Percentiles rank a stretch among this genome's conserved stretches.
Conservation (phyloP, 2,888 invertebrate species). For the Ornithoptera alexandrae region DNA sequence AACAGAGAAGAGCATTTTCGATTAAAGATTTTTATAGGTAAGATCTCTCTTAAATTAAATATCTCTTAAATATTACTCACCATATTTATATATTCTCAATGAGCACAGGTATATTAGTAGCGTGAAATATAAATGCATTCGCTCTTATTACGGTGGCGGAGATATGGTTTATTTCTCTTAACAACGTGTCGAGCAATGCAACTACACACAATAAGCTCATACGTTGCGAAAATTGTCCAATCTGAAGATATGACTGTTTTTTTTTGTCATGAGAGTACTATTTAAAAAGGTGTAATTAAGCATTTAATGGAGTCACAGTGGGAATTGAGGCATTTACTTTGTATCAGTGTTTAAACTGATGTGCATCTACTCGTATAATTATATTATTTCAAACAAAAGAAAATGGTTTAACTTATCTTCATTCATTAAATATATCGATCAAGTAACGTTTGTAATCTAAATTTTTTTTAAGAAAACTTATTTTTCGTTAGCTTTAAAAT, state of each 20-base stretch:
- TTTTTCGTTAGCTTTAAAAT: no score
- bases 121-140: neutral
- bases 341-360: neutral
- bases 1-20: no score
- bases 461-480: no score
- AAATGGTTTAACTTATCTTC: no score
- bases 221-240: neutral
- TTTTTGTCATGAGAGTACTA: neutral
- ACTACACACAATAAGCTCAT: neutral
- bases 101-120: no score
- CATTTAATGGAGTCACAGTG: conserved; percentile 2
- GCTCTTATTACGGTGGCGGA: neutral
- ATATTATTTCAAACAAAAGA: neutral
- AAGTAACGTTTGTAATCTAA: no score
- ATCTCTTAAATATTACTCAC: no score
- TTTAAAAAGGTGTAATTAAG: conserved; percentile 8
- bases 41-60: no score
- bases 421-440: no score
- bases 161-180: neutral
- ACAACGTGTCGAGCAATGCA: neutral
- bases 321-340: conserved; percentile 16
- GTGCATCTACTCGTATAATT: neutral
- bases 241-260: neutral
- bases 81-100: no score
- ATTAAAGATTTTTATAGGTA: no score